These are phyloP conservation scores for Bombus haemorrhoidalis DNA, from an alignment of 1,140 invertebrate species.

Conservation along the genomic window DNA sequence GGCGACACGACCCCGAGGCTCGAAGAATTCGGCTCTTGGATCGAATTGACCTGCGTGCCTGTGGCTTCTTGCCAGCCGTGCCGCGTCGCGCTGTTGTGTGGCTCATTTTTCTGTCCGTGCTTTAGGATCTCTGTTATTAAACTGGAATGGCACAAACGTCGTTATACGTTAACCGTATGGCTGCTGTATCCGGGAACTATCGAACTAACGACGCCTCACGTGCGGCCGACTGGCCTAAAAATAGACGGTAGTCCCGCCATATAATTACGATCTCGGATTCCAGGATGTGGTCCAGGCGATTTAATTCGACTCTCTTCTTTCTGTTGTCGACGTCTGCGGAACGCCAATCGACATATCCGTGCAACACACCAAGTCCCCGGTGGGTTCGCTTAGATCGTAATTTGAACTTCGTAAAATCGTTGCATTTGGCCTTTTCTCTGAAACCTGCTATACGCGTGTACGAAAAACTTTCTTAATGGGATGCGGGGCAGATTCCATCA, in stretches of 20 bases:
- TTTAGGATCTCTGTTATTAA: conserved; percentile 47
- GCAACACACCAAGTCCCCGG: not conserved
- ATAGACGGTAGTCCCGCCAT: conserved; percentile 40
- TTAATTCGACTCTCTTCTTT: conserved; percentile 34
- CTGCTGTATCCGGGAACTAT: conserved; percentile 52
- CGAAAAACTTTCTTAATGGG: conserved; percentile 8
- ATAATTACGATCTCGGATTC: conserved; percentile 41
- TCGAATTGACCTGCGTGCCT: conserved; percentile 36
- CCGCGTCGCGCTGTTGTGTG: conserved; percentile 22
- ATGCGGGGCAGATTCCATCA: not conserved
- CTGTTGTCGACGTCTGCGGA: not conserved
- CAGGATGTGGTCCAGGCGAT: conserved; percentile 34
- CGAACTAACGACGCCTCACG: conserved; percentile 44
- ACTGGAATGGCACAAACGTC: conserved; percentile 37
- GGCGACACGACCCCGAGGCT: not conserved
- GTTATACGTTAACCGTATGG: conserved; percentile 47
- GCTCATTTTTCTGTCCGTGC: conserved; percentile 5
- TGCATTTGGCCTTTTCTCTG: not conserved
- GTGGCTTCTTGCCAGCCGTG: conserved; percentile 7
- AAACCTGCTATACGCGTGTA: not conserved
- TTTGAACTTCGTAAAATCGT: conserved; percentile 17
- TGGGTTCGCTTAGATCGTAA: conserved; percentile 26
- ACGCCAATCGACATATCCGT: conserved; percentile 2
- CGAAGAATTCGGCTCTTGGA: conserved; percentile 26
- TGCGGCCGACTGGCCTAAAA: conserved; percentile 42